Percentiles rank a stretch among this genome's conserved stretches.
These are phyloP conservation scores for Phataginus tricuspis DNA, from an alignment of 2,797 vertebrate species.

Conservation along the genomic window DNA sequence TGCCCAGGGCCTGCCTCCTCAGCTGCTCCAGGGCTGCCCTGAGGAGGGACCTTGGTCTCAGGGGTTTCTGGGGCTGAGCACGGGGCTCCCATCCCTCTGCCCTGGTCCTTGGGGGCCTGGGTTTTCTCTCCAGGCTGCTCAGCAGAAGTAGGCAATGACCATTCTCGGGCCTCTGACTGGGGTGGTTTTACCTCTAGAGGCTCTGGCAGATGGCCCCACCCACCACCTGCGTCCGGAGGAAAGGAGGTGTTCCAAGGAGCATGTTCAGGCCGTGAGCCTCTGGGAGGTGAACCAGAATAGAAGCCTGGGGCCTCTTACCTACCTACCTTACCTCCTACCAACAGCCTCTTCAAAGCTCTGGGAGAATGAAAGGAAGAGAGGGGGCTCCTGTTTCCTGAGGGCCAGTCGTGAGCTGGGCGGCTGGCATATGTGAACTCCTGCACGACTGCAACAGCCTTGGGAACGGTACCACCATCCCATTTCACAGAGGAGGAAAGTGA, in stretches of 20 bases:
- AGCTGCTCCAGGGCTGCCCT: background rate
- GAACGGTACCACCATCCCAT: background rate
- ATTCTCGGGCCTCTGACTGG: background rate
- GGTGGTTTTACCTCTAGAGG: background rate
- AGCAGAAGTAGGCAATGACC: background rate
- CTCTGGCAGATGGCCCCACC: background rate
- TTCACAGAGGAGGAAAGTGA: background rate
- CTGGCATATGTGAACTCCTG: fast-evolving
- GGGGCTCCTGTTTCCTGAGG: background rate
- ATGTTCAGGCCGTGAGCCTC: background rate
- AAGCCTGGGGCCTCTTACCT: no score
- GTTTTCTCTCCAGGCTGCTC: background rate
- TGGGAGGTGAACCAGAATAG: background rate
- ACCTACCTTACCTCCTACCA: no score
- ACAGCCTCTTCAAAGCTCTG: background rate
- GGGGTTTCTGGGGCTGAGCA: background rate
- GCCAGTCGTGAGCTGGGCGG: fast-evolving
- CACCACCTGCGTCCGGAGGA: background rate
- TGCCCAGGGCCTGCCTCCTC: background rate
- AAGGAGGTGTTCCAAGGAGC: background rate
- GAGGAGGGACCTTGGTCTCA: background rate
- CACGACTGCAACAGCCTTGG: background rate
- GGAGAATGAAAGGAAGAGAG: background rate
- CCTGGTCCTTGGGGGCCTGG: background rate
- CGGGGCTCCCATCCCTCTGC: background rate